phyloP scores from a whole-genome alignment of 2,113 vertebrate species.

The Sigmodon hispidus region DNA sequence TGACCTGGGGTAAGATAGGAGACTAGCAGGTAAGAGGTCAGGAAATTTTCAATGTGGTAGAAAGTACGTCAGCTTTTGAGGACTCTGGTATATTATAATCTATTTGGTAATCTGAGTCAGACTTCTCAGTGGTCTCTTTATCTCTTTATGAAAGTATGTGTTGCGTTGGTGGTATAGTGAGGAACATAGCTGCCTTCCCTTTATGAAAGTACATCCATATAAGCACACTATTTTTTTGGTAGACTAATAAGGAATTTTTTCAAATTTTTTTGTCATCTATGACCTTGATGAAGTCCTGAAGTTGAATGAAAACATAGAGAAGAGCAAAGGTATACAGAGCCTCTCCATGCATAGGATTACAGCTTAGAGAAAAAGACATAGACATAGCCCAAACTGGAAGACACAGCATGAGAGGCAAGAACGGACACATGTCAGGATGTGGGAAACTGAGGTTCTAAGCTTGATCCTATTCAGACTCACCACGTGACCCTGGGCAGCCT shows the following conservation, averaged over 20 bases:
- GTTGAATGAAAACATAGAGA: not conserved
- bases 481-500: too few relatives aligned
- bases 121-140: not conserved
- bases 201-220: not conserved
- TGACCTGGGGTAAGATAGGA: not conserved
- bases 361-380: not conserved
- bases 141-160: not conserved
- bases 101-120: not conserved
- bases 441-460: not conserved
- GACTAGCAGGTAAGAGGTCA: not conserved
- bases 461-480: too few relatives aligned
- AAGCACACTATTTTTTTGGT: not conserved
- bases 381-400: not conserved
- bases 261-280: not conserved
- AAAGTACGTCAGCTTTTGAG: not conserved
- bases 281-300: not conserved
- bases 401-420: not conserved
- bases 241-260: not conserved
- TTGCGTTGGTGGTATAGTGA: too few relatives aligned
- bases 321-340: not conserved
- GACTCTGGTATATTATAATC: not conserved
- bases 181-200: too few relatives aligned
- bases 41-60: not conserved
- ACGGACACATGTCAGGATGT: accelerated
- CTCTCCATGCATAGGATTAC: not conserved